Evolutionary conservation across 1,140 invertebrate species (phyloP), one percentile per base, ranked within the genome.

Genomic region (Sinella curviseta): DNA sequence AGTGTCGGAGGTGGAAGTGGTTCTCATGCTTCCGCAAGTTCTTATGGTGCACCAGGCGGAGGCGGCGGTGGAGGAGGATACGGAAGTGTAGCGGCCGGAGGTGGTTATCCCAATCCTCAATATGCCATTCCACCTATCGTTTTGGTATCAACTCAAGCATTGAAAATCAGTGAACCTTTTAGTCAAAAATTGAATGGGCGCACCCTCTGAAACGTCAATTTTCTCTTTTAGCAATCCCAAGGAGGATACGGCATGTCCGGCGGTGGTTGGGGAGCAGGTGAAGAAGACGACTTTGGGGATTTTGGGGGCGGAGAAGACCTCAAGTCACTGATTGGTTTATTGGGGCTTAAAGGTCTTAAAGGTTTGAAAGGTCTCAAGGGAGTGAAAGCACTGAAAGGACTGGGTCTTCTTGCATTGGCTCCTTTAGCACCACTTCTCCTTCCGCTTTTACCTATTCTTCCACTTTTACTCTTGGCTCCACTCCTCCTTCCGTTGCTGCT

Each of bases 51-150:
- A 1, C 60, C 55, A n/a, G 65, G 1, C 31, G 70, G 24, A 30
- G 70, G 73, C 0, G 78, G 73, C 35, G 39, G 36, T 2, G 30
- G 70, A 3, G 77, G 77, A 20, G 78, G 78, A 8, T 73, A 70
- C 30, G 67, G 65, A 36, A 33, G 55, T 75, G 33, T 28, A 4
- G 39, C 39, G 54, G 79, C 55, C 0, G 34, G 67, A 26, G 76
- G 76, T 31, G 76, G 75, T 4, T 55, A 74, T 4, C 16, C 26
- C 17, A 60, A 12, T 35, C 48, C 79, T 12, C 79, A 80, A 34
- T 80, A 80, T 74, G 79, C 76, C 28, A 80, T 77, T 39, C 79
- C 75, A 17, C 79, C 79, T 14, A 80, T 80, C 74, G 76, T 80
- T 17, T 33, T 80, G 36, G 78, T 79, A n/a, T n/a, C n/a, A n/a